Base-by-base conservation (phyloP, 2,113 vertebrate genomes). In the Rousettus leschenaultii region DNA sequence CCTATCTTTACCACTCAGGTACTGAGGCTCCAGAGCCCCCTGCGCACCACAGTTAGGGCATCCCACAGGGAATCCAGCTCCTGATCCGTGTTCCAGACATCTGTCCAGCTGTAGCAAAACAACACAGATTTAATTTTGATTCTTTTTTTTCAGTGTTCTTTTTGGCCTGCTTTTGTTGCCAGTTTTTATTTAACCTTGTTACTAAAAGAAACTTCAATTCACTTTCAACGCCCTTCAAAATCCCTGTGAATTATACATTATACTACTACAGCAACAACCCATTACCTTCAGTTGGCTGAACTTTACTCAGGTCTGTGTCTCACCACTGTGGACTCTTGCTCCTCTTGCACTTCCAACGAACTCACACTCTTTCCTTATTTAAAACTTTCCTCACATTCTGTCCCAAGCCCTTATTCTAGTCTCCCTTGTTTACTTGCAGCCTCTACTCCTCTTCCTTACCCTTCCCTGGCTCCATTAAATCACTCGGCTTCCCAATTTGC, bases 11-110 rank as follows among this genome's bases (percentile, higher is more conserved):
- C 24, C 59, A n/a, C 6, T n/a, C 45, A 40, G 3, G 9, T 30
- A 22, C 18, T 3, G 11, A 26, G 15, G 22, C 15, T 24, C n/a
- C 19, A 12, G 9, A 33, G 5, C 3, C 35, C 6, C 6, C 13
- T 33, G 33, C 48, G 16, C 7, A 65, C 18, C 22, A 40, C 22
- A 24, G 1, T n/a, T 1, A 14, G 16, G 45, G 22, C 43, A 61
- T 10, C 22, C 28, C 26, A 33, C 5, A 13, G 4, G 28, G 18
- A 48, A 21, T 51, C 7, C 22, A 53, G 2, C 6, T n/a, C 63
- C 28, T n/a, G 33, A 68, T 5, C n/a, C 35, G 5, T 43, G 6
- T 11, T 86, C 10, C 19, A 33, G 4, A n/a, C 33, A 28, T 38
- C 14, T 75, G 13, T 65, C 40, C 40, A 3, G 3, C 22, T 18